Base-by-base conservation (phyloP, 1,140 invertebrate genomes). In the Brevipalpus yothersi region DNA sequence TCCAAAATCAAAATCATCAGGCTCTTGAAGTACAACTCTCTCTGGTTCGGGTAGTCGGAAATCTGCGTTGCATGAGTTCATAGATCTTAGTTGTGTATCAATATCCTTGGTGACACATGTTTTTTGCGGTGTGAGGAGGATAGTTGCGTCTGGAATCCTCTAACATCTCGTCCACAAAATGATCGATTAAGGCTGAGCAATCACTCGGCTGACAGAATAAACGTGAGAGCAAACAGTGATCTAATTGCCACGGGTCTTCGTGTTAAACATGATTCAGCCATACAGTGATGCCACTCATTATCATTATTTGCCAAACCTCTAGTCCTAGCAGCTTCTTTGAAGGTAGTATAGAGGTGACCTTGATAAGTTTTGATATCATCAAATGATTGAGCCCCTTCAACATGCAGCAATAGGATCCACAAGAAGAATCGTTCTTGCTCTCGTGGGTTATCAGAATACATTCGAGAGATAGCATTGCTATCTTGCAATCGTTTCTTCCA, bases 401-500 rank as follows among this genome's bases (percentile, higher is more conserved):
- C 43, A 41, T 66, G 51, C 23, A 66, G 23, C 17, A 67, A 60
- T 12, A 67, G 41, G 11, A 67, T 53, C 54, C 67, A 47, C 21
- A 68, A 60, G n/a, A 40, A 62, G 58, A 60, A 68, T 15, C 54
- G 19, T 49, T 67, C 66, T 15, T 15, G 31, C 15, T 68, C 40
- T 40, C 41, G 53, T 1, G 64, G 58, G 53, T 17, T 31, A 10
- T 62, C 62, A 15, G 58, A 53, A 53, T 61, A 65, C 49, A 67
- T 62, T 49, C 66, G 8, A 11, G 15, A 13, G 15, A 49, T 49
- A 5, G 47, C 19, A 11, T 49, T 49, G 19, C 47, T 11, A 11
- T 49, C 19, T 8, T 15, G 15, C 47, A 0, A 15, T 49, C 47
- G 8, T 11, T 8, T 8, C 15, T 8, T 49, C 47, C 47, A 49